phyloP scores from a whole-genome alignment of 2,797 vertebrate genomes.

The Australoheros facetus region DNA sequence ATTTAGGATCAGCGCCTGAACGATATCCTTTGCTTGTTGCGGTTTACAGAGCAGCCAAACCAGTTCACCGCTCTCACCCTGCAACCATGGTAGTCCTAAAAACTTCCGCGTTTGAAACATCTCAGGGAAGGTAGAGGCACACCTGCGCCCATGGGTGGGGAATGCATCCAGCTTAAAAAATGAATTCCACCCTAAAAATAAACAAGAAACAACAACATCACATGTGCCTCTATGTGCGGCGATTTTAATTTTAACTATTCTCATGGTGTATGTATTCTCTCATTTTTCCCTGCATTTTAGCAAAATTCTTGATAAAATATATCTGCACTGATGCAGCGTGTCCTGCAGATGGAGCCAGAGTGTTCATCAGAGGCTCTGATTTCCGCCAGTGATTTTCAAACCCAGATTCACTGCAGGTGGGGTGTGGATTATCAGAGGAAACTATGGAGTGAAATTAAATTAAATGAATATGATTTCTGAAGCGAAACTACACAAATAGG shows the following conservation, averaged over 20 bases:
- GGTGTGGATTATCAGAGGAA: too few species aligned
- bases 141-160: constrained; percentile 59
- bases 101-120: constrained; percentile 66
- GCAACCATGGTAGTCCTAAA: not conserved
- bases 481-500: not conserved
- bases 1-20: not conserved
- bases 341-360: constrained; percentile 28
- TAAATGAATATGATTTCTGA: not conserved
- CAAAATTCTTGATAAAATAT: not conserved
- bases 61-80: not conserved
- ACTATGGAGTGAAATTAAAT: not conserved
- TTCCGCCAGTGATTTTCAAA: not conserved
- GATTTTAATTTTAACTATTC: too few species aligned
- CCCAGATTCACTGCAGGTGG: too few species aligned
- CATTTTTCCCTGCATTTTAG: too few species aligned
- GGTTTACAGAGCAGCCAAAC: not conserved
- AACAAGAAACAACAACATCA: too few species aligned
- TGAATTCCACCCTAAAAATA: too few species aligned
- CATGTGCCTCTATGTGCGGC: too few species aligned
- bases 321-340: not conserved
- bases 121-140: constrained; percentile 36
- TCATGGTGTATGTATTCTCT: too few species aligned
- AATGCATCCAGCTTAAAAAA: not conserved
- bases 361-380: not conserved
- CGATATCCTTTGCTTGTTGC: too few species aligned